Conservation (phyloP, 2,888 invertebrate species). For the Allophyes oxyacanthae region DNA sequence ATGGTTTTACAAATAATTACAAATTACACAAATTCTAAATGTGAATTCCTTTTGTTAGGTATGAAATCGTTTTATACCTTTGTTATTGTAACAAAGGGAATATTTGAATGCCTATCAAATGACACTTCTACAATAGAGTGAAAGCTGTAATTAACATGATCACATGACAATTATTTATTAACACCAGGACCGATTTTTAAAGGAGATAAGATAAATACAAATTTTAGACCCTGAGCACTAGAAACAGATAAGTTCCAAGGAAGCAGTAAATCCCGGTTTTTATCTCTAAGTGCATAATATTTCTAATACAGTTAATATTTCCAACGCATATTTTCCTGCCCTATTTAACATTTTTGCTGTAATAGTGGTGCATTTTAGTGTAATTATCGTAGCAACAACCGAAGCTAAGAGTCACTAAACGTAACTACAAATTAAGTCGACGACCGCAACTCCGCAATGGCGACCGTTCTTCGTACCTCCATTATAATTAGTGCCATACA, state of each 20-base stretch:
- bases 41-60: slow-evolving; percentile 29
- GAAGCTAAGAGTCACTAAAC: slow-evolving; percentile 52
- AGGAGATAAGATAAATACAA: too few relatives aligned
- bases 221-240: too few relatives aligned
- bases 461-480: slow-evolving; percentile 50
- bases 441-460: slow-evolving; percentile 46
- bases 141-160: slow-evolving; percentile 36
- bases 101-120: slow-evolving; percentile 19
- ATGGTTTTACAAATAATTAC: slow-evolving; percentile 39
- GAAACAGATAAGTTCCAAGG: too few relatives aligned
- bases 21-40: slow-evolving; percentile 40
- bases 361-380: slow-evolving; percentile 40
- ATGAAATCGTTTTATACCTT: slow-evolving; percentile 28
- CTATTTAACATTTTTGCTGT: slow-evolving; percentile 15
- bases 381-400: slow-evolving; percentile 56
- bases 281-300: too few relatives aligned
- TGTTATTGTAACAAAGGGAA: too few relatives aligned
- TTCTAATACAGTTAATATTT: too few relatives aligned
- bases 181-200: too few relatives aligned
- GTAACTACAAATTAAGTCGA: slow-evolving; percentile 63
- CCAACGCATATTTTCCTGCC: not conserved
- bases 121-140: slow-evolving; percentile 14
- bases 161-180: slow-evolving; percentile 6
- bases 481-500: slow-evolving; percentile 60
- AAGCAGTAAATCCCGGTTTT: too few relatives aligned